phyloP scores from a whole-genome alignment of 1,140 invertebrate species.

The Delia radicum region DNA sequence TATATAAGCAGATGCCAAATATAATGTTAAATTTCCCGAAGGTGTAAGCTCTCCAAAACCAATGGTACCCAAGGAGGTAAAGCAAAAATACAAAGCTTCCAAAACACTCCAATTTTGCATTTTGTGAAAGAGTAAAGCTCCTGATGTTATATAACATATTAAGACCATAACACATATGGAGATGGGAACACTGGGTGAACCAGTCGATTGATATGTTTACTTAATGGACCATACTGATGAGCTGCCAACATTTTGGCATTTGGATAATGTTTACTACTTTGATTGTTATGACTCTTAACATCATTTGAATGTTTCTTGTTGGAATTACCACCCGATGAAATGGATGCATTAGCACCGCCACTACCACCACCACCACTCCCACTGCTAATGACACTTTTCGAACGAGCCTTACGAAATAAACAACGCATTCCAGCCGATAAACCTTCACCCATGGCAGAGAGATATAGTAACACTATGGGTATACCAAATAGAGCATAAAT shows the following conservation, averaged over 20 bases:
- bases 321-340: background rate
- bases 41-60: constrained; percentile 85
- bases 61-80: constrained; percentile 86
- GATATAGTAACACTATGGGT: constrained; percentile 84
- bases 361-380: constrained; percentile 30
- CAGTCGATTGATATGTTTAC: constrained; percentile 39
- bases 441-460: constrained; percentile 81
- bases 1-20: constrained; percentile 80
- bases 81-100: constrained; percentile 93
- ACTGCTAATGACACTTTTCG: constrained; percentile 32
- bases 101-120: constrained; percentile 87
- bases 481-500: constrained; percentile 87
- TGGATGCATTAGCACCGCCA: constrained; percentile 25
- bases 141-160: constrained; percentile 84
- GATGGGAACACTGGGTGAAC: constrained; percentile 70
- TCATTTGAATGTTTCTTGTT: constrained; percentile 25
- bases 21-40: constrained; percentile 60
- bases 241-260: constrained; percentile 23
- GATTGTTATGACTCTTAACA: constrained; percentile 1
- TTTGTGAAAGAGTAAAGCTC: constrained; percentile 87
- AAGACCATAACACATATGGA: constrained; percentile 87
- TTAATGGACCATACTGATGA: constrained; percentile 36
- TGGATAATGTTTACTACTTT: constrained; percentile 23
- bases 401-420: constrained; percentile 46
- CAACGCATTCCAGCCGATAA: constrained; percentile 57